A percentile compares a stretch with the other conserved stretches of the same genome.
phyloP scores from a whole-genome alignment of 2,888 invertebrate genomes.

The Lysandra coridon region DNA sequence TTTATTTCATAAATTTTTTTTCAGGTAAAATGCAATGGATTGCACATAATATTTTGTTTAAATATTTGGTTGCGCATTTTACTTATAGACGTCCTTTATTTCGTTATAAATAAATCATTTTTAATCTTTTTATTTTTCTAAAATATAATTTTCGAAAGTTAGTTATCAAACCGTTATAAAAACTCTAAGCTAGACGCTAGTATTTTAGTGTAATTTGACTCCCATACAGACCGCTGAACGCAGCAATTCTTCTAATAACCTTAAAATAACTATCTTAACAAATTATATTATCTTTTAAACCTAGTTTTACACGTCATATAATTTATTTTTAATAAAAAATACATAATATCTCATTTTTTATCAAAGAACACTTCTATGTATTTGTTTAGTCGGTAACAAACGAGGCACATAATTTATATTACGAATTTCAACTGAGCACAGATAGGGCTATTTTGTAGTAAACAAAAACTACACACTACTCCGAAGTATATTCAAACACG shows the following conservation, averaged over 20 bases:
- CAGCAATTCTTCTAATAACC: slow-evolving; percentile 56
- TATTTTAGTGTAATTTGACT: slow-evolving; percentile 34
- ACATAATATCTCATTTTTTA: slow-evolving; percentile 75
- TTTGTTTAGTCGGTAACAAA: slow-evolving; percentile 73
- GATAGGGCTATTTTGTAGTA: not conserved
- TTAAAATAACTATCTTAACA: slow-evolving; percentile 73
- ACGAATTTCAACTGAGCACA: slow-evolving; percentile 34
- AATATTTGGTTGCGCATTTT: not conserved
- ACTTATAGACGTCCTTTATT: not conserved
- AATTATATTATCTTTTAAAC: slow-evolving; percentile 74
- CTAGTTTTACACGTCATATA: slow-evolving; percentile 75
- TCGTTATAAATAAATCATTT: slow-evolving; percentile 23
- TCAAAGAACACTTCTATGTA: slow-evolving; percentile 74
- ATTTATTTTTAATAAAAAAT: slow-evolving; percentile 72
- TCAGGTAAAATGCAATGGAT: not conserved
- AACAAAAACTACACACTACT: not conserved
- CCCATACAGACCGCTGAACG: slow-evolving; percentile 40
- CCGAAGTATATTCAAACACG: not conserved
- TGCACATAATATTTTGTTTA: slow-evolving; percentile 17
- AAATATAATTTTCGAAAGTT: not conserved
- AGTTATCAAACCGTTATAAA: slow-evolving; percentile 26
- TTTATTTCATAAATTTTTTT: not conserved
- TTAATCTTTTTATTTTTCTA: not conserved
- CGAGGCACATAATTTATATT: slow-evolving; percentile 71
- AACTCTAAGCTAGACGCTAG: slow-evolving; percentile 20